A percentile compares a stretch with the other conserved stretches of the same genome.
These are phyloP conservation scores for Syrmaticus mikado DNA, from an alignment of 2,113 vertebrate species.

Conservation along the genomic window DNA sequence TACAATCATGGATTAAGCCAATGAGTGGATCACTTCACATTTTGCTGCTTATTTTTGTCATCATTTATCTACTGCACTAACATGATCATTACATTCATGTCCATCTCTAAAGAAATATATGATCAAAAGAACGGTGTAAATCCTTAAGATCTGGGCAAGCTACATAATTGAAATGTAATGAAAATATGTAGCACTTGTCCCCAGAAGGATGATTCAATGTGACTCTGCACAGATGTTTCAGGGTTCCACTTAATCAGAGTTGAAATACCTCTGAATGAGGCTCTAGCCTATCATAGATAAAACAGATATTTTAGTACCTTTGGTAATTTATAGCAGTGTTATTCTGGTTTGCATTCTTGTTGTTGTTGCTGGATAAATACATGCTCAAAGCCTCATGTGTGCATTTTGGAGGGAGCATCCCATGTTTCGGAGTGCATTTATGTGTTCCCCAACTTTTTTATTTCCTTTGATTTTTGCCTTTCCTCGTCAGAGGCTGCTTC, in stretches of 20 bases:
- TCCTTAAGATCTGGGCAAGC: conserved; percentile 30
- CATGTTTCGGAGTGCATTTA: background rate
- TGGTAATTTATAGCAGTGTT: background rate
- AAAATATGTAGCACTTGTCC: conserved; percentile 23
- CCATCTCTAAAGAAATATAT: conserved; percentile 8
- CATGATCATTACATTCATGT: background rate
- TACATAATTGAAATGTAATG: conserved; percentile 36
- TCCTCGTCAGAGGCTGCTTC: background rate
- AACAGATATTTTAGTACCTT: background rate
- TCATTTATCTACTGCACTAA: background rate
- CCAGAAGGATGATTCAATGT: conserved; percentile 9
- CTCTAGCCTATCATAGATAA: background rate
- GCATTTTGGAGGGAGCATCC: background rate
- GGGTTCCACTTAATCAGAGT: conserved; percentile 6
- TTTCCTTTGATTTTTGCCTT: background rate
- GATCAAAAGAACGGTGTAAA: background rate
- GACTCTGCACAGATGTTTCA: conserved; percentile 9
- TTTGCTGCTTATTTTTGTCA: conserved; percentile 3
- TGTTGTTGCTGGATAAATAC: background rate
- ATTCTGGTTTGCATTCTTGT: background rate
- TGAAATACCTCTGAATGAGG: conserved; percentile 40
- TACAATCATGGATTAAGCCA: background rate
- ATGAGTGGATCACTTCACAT: background rate
- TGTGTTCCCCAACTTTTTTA: background rate
- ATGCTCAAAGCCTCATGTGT: background rate